Base-by-base conservation (phyloP, 2,113 vertebrate species). In the Piaya cayana region DNA sequence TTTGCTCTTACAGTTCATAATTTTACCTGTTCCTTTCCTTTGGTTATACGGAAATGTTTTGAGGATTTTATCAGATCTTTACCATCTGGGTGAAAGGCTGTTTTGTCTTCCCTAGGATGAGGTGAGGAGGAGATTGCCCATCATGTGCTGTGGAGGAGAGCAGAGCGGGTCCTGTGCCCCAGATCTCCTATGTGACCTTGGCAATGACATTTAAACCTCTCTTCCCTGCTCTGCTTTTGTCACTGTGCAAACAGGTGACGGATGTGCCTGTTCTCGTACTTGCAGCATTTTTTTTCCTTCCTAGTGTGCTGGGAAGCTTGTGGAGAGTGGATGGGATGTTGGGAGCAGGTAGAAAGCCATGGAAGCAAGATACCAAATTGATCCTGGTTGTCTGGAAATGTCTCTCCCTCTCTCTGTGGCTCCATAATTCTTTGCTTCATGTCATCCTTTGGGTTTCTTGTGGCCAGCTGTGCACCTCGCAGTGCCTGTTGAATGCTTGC, bases 11-110 rank as follows among this genome's bases (percentile, higher is more conserved):
- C 0, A 0, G 32, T 15, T 80, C 19, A 5, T 6, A 8, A 4
- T n/a, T 78, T 81, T 20, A 39, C 56, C 68, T 11, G 21, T 20
- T 19, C 52, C 70, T 32, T 10, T 20, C 23, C 59, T 79, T 22
- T 8, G 34, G 15, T n/a, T 6, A 5, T 0, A 1, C 0, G 22
- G 37, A 5, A 32, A 0, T 2, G 0, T 25, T 69, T 55, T 3
- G 18, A 59, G 68, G 52, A 3, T 0, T 12, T 86, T 43, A 1
- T 18, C 25, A 7, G 6, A 0, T 1, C 2, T 37, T 70, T 42
- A 4, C 42, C 4, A 0, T 2, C 15, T 8, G 70, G 11, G 8
- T 18, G 9, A 22, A 32, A 8, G 56, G 85, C 43, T 12, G 34
- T 16, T 53, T 15, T n/a, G 30, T 4, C 47, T 32, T 12, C 34